A percentile compares a stretch with the other conserved stretches of the same genome.
Conservation (phyloP, 2,113 vertebrate genomes). For the Notarius quadriscutis region DNA sequence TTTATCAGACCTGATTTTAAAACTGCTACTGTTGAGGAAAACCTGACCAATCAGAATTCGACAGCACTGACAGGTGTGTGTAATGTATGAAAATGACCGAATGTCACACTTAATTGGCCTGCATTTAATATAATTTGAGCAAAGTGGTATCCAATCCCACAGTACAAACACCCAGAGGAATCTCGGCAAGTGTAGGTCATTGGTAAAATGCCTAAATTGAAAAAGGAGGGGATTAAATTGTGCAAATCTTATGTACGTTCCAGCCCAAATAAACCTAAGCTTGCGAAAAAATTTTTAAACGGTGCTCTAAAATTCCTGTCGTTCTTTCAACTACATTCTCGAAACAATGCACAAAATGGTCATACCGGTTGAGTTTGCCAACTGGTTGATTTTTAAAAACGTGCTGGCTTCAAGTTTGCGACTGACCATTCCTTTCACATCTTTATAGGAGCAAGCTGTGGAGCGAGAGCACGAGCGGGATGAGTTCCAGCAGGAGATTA, state of each 20-base stretch:
- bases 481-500: conserved; percentile 96
- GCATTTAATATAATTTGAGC: background rate
- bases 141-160: too few species aligned
- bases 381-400: background rate
- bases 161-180: too few species aligned
- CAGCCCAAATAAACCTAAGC: background rate
- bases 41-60: background rate
- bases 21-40: background rate
- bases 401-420: background rate
- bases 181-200: too few species aligned
- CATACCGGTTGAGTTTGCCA: background rate
- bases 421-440: background rate
- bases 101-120: background rate
- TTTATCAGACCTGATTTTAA: too few species aligned
- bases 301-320: background rate
- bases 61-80: background rate
- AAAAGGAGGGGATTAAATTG: background rate
- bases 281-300: background rate
- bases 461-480: conserved; percentile 94
- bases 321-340: background rate
- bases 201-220: background rate
- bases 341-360: background rate
- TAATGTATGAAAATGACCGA: too few species aligned
- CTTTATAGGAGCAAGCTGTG: conserved; percentile 84
- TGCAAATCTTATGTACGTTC: background rate